These are phyloP conservation scores for Pipistrellus pygmaeus DNA, from an alignment of 2,797 vertebrate genomes.

Conservation along the genomic window DNA sequence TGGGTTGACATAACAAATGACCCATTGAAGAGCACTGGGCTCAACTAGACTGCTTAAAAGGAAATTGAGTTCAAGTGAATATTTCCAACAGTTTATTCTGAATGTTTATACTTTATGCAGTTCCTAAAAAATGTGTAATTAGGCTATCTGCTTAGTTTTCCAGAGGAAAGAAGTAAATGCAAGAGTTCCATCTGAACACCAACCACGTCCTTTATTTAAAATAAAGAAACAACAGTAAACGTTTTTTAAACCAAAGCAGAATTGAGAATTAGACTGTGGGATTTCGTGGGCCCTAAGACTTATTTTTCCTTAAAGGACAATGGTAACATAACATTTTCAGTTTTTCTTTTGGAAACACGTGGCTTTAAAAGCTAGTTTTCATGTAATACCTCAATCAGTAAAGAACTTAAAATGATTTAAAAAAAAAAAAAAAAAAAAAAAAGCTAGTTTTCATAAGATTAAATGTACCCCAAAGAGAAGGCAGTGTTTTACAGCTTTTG, in stretches of 20 bases:
- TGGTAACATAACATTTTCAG: slow-evolving; percentile 8
- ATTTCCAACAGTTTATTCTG: slow-evolving; percentile 82
- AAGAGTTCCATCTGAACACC: neutral
- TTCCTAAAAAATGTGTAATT: slow-evolving; percentile 73
- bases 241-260: slow-evolving; percentile 30
- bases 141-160: slow-evolving; percentile 73
- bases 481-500: slow-evolving; percentile 20
- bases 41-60: slow-evolving; percentile 75
- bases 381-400: neutral
- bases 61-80: slow-evolving; percentile 70
- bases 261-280: neutral
- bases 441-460: slow-evolving; percentile 24
- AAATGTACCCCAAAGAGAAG: neutral
- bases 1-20: slow-evolving; percentile 73
- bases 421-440: neutral
- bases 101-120: slow-evolving; percentile 78
- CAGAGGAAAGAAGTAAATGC: slow-evolving; percentile 63
- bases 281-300: slow-evolving; percentile 45
- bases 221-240: slow-evolving; percentile 36
- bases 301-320: slow-evolving; percentile 26
- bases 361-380: slow-evolving; percentile 26
- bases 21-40: slow-evolving; percentile 33
- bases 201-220: slow-evolving; percentile 60
- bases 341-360: neutral
- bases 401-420: too few species aligned